Evolutionary conservation across 2,797 vertebrate genomes (phyloP).

Genomic region (Lutjanus campechanus): DNA sequence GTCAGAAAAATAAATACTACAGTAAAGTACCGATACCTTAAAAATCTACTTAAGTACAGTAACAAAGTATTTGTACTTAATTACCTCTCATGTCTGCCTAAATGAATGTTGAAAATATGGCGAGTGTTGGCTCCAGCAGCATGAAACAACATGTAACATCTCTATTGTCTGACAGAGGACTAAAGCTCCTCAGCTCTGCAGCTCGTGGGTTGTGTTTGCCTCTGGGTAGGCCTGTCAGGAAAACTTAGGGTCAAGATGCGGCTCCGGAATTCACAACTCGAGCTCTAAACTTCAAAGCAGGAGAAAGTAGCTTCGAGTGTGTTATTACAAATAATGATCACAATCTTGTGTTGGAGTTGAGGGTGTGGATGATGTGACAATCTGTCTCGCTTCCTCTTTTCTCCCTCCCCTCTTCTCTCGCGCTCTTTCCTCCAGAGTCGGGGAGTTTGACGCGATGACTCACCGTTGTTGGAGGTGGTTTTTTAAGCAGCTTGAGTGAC

Average conservation of each 20-base stretch:
- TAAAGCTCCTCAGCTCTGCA: neutral
- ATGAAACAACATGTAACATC: constrained; percentile 23
- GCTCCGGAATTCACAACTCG: constrained; percentile 18
- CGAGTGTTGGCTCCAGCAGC: neutral
- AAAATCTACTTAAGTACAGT: too few species aligned
- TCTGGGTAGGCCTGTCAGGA: constrained; percentile 28
- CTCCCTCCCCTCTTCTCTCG: constrained; percentile 2
- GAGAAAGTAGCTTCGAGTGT: constrained; percentile 16
- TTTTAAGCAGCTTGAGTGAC: constrained; percentile 66
- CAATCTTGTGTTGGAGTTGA: constrained; percentile 9
- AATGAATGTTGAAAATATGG: constrained; percentile 29
- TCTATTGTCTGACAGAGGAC: constrained; percentile 29
- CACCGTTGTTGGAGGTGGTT: constrained; percentile 60
- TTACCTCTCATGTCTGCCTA: neutral
- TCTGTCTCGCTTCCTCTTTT: constrained; percentile 18
- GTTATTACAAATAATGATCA: constrained; percentile 34
- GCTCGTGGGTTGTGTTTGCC: constrained; percentile 33
- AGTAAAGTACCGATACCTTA: too few species aligned
- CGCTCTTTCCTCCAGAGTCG: constrained; percentile 16
- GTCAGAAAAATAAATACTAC: too few species aligned
- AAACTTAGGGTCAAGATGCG: constrained; percentile 24
- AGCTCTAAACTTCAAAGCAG: constrained; percentile 22
- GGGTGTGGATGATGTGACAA: constrained; percentile 32
- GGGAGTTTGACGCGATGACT: constrained; percentile 59
- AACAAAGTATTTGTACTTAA: too few species aligned